Base-by-base conservation (phyloP, 1,140 invertebrate species). In the Cherax destructor region DNA sequence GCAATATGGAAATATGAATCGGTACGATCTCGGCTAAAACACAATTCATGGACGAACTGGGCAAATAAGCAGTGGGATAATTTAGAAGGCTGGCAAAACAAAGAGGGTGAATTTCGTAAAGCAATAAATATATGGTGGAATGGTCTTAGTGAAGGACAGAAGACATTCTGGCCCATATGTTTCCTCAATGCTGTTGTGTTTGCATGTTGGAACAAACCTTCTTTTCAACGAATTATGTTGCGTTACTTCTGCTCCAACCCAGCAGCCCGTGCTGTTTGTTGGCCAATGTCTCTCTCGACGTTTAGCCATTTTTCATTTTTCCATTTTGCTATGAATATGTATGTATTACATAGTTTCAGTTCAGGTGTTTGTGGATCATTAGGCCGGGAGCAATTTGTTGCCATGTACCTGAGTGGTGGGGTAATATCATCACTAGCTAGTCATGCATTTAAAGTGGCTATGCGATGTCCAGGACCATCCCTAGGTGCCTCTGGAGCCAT, bases 401-500 rank as follows among this genome's bases (percentile, higher is more conserved):
- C 96, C 0, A 95, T 99, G 94, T 99, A 99, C 95, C 94, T 99
- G 85, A 97, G 96, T 93, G 97, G 97, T 92, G 98, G 98, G 74
- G 97, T 98, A 0, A 95, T 99, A 50, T 97, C 98, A 80, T 98
- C 97, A 93, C 96, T 99, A 93, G 95, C 96, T 76, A 99, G 98
- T 95, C 96, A 98, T 93, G 88, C 97, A 0, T 97, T 97, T 94
- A 99, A 99, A 96, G 95, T 96, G 47, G 93, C 96, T 0, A 95
- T 96, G 9, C 95, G 95, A 83, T 95, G 96, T 93, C 95, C 96
- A 83, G 96, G 96, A 59, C 95, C 97, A 88, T 98, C 98, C 79
- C 95, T 99, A 92, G 98, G 98, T 94, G 98, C 98, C 85, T 99
- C 98, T 69, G 99, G 99, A 80, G 98, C 98, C 78, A 98, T 99